phyloP scores from a whole-genome alignment of 2,797 vertebrate genomes.

The Sebastes minor region DNA sequence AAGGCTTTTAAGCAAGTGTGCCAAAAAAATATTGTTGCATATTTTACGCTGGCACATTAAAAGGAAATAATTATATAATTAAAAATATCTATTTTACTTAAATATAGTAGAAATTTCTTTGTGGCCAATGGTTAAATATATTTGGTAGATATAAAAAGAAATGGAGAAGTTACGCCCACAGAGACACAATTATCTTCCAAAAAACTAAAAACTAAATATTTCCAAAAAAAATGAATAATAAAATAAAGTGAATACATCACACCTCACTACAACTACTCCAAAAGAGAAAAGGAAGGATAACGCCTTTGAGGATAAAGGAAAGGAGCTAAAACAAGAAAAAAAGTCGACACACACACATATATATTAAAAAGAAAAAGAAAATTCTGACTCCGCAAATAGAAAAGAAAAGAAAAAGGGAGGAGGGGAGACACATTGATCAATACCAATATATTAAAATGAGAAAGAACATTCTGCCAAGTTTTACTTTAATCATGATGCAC shows the following conservation, averaged over 20 bases:
- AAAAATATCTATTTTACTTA: not conserved
- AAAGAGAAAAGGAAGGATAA: not conserved
- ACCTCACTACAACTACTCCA: not conserved
- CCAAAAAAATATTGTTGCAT: conserved; percentile 2
- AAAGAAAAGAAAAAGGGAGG: not conserved
- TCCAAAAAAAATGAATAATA: not conserved
- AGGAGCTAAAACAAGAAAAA: not conserved
- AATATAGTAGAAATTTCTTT: not conserved
- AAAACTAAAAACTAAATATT: not conserved
- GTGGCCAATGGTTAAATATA: not conserved
- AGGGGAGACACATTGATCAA: not conserved
- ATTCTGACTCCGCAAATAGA: not conserved
- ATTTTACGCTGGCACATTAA: not conserved
- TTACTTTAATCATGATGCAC: not conserved
- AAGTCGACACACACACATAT: not conserved
- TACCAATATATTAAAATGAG: not conserved
- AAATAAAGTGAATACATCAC: not conserved
- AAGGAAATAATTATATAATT: not conserved
- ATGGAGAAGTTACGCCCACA: not conserved
- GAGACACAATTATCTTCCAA: not conserved
- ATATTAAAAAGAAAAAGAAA: not conserved
- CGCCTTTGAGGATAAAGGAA: not conserved
- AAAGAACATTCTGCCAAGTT: not conserved
- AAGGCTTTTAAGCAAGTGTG: not conserved
- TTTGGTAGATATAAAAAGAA: not conserved